Base-by-base conservation (phyloP, 2,888 invertebrate species). In the Branchipolynoe longqiensis region DNA sequence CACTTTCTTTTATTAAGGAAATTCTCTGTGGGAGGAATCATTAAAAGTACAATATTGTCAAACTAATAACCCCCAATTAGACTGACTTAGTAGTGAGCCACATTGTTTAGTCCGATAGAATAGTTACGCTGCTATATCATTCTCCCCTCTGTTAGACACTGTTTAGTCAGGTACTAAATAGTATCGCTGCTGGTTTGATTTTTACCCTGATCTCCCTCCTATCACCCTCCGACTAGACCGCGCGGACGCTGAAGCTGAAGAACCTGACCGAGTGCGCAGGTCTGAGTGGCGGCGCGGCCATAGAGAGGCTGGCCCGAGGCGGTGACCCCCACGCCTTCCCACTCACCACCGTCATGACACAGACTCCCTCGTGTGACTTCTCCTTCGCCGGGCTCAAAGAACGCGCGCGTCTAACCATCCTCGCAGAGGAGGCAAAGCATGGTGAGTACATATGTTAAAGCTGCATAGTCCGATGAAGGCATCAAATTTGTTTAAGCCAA, bases 341-440 rank as follows among this genome's bases (percentile, higher is more conserved):
- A 14, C 58, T 84, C 28, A 78, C 18, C 38, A 40, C 62, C n/a
- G 84, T 87, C 28, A 93, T 98, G 93, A 28, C 86, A 1, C 95
- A 93, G 87, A 94, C 95, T 85, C 95, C 95, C 91, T 96, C 98
- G 93, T 99, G 99, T 92, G 96, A 97, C 94, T 99, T 99, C 92
- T 98, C 98, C 94, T 97, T 98, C 93, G 95, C 97, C 88, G 98
- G 98, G 0, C 81, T 93, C 12, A 90, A 91, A 69, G 88, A 88
- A 3, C 86, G 87, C 48, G 87, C 90, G 1, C 89, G 87, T 54
- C 85, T 87, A 78, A 59, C 90, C 25, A 91, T 93, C n/a, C 87
- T 88, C 58, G 83, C 86, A 62, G 90, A 92, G 83, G 90, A 91
- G 86, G 85, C 84, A 38, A 89, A 89, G 87, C 89, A 90, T 86